These are phyloP conservation scores for Schlechtendalia chinensis DNA, from an alignment of 1,140 invertebrate species.

Conservation along the genomic window DNA sequence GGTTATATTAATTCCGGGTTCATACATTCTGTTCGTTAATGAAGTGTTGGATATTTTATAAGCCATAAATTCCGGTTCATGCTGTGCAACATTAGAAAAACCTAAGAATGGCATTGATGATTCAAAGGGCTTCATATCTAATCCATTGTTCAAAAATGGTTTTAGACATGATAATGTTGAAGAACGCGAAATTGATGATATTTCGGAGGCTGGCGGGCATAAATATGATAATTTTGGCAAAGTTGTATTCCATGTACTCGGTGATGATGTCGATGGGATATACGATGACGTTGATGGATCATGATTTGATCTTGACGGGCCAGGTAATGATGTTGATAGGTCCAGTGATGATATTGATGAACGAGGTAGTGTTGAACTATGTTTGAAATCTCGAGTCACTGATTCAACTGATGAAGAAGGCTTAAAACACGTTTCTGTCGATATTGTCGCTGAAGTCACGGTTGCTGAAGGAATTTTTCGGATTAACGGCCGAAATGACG, in stretches of 20 bases:
- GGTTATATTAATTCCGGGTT: rapidly evolving
- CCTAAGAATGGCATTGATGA: too few relatives aligned
- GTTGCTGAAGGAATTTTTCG: not conserved
- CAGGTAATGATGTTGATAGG: not conserved
- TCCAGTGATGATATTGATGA: not conserved
- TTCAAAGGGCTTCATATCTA: too few relatives aligned
- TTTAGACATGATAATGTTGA: not conserved
- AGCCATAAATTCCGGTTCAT: too few relatives aligned
- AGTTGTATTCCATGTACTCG: not conserved
- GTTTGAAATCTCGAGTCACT: not conserved
- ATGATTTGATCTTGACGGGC: not conserved
- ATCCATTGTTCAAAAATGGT: too few relatives aligned
- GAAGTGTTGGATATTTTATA: not conserved
- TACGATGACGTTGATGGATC: not conserved
- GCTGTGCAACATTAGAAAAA: too few relatives aligned
- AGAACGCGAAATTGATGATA: not conserved
- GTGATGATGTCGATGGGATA: not conserved
- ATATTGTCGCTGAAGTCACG: not conserved
- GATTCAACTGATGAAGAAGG: not conserved
- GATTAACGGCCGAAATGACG: not conserved
- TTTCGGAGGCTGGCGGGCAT: not conserved
- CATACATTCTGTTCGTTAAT: not conserved
- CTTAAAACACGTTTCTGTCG: not conserved
- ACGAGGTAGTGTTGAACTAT: not conserved
- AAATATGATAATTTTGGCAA: not conserved